Conservation (phyloP, 2,113 vertebrate genomes). For the Hippocampus mohnikei region DNA sequence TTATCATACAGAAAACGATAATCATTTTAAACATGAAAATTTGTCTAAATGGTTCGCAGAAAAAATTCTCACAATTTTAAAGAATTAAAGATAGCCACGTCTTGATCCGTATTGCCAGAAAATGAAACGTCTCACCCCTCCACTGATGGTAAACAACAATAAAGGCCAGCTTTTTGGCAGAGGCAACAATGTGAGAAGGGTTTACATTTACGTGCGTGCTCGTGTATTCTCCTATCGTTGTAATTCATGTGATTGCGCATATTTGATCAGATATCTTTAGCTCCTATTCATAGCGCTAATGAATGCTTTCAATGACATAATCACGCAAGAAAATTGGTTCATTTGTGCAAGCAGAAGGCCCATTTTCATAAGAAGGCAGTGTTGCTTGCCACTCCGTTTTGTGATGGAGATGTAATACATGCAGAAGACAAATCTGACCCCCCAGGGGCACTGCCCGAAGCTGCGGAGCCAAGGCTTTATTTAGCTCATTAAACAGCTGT, state of each 20-base stretch:
- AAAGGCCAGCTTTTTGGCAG: not conserved
- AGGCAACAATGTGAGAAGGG: not conserved
- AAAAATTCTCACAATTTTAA: too few relatives aligned
- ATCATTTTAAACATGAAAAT: not conserved
- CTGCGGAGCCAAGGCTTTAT: conserved; percentile 54
- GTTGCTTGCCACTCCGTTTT: conserved; percentile 29
- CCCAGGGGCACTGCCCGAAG: conserved; percentile 41
- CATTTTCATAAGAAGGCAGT: conserved; percentile 35
- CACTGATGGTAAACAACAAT: not conserved
- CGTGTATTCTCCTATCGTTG: not conserved
- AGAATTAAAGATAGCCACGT: too few relatives aligned
- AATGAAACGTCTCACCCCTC: not conserved
- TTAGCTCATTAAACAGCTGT: conserved; percentile 71
- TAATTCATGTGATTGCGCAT: not conserved
- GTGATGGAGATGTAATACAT: conserved; percentile 33
- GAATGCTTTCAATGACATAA: conserved; percentile 7
- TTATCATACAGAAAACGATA: not conserved
- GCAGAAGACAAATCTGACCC: conserved; percentile 44
- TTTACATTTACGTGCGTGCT: not conserved
- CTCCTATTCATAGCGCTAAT: conserved; percentile 15
- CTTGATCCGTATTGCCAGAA: not conserved
- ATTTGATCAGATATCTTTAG: not conserved
- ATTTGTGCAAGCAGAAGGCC: conserved; percentile 11
- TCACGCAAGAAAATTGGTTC: conserved; percentile 24
- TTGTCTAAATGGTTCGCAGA: too few relatives aligned